Conservation (phyloP, 2,113 vertebrate genomes). For the Oryzias melastigma region DNA sequence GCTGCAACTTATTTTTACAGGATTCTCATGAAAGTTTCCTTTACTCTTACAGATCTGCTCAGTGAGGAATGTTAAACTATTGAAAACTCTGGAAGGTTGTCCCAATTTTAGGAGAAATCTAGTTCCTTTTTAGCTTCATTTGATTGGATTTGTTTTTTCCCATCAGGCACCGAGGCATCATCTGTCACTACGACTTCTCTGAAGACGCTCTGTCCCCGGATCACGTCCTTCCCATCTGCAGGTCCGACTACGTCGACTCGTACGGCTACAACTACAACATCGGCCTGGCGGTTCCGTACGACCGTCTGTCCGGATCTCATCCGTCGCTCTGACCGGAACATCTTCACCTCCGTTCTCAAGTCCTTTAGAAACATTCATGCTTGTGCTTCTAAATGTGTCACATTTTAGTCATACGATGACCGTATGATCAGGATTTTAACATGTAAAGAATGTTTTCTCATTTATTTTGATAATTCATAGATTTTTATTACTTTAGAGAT, state of each 20-base stretch:
- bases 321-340: slow-evolving; percentile 23
- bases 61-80: too few relatives aligned
- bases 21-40: too few relatives aligned
- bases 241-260: slow-evolving; percentile 77
- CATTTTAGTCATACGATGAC: too few relatives aligned
- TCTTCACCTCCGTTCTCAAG: slow-evolving; percentile 15
- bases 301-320: slow-evolving; percentile 62
- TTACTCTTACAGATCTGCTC: too few relatives aligned
- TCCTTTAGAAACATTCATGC: not conserved
- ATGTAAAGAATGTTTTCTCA: not conserved
- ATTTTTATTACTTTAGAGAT: slow-evolving; percentile 12
- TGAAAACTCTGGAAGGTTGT: too few relatives aligned
- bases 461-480: slow-evolving; percentile 21
- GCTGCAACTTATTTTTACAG: too few relatives aligned
- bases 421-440: not conserved
- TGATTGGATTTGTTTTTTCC: not conserved
- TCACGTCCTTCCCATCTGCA: slow-evolving; percentile 88
- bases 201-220: slow-evolving; percentile 78
- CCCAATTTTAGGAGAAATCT: not conserved
- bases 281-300: slow-evolving; percentile 83
- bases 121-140: not conserved
- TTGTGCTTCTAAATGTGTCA: not conserved
- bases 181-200: slow-evolving; percentile 89
- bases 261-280: slow-evolving; percentile 89
- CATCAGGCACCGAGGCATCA: slow-evolving; percentile 85